phyloP scores from a whole-genome alignment of 1,140 invertebrate species.

The Hyles vespertilio region DNA sequence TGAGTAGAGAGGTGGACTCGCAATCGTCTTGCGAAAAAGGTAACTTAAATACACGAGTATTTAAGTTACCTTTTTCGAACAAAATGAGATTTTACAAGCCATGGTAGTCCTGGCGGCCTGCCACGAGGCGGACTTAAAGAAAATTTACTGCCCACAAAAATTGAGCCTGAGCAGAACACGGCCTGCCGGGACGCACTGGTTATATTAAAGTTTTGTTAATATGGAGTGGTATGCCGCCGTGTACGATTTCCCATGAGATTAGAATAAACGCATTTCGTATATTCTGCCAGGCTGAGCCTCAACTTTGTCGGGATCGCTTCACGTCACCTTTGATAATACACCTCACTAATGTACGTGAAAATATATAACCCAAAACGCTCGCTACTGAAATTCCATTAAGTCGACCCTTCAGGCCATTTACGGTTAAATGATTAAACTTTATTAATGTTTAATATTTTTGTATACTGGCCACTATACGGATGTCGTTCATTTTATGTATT shows the following conservation, averaged over 20 bases:
- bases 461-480: no score
- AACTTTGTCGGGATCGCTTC: neutral
- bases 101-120: constrained; percentile 37
- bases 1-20: constrained; percentile 11
- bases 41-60: neutral
- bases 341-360: neutral
- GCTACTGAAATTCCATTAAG: no score
- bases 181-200: constrained; percentile 27
- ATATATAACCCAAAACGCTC: no score
- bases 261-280: constrained; percentile 33
- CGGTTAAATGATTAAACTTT: no score
- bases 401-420: no score
- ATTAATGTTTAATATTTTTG: no score
- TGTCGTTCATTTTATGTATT: no score
- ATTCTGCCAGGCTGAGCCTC: neutral
- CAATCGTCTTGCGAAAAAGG: neutral
- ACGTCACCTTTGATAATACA: constrained; percentile 18
- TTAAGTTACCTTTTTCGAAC: constrained; percentile 29
- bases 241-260: constrained; percentile 42
- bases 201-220: constrained; percentile 58
- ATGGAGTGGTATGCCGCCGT: constrained; percentile 38
- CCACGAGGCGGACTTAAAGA: constrained; percentile 46
- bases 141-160: constrained; percentile 53
- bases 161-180: constrained; percentile 23
- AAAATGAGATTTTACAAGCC: constrained; percentile 41